Conservation (phyloP, 2,888 invertebrate genomes). For the Teinopalpus imperialis region DNA sequence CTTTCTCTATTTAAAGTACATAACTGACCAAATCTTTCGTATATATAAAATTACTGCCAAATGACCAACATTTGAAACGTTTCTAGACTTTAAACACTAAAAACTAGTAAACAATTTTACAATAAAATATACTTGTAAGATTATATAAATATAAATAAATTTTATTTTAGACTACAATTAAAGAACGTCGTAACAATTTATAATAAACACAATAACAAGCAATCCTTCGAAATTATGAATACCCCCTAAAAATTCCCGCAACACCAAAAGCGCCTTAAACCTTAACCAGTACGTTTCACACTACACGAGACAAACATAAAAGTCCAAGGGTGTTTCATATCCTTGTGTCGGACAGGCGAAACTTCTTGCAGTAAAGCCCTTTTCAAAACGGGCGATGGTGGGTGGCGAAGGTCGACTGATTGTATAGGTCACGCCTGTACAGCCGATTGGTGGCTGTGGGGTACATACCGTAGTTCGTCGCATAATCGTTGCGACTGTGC, state of each 20-base stretch:
- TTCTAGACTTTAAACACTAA: too few species aligned
- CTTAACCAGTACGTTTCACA: conserved; percentile 37
- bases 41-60: too few species aligned
- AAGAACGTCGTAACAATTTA: too few species aligned
- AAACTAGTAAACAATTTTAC: too few species aligned
- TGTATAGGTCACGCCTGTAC: conserved; percentile 64
- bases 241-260: conserved; percentile 22
- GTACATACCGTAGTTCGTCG: conserved; percentile 59
- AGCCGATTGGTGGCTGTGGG: conserved; percentile 47
- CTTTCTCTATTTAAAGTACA: too few species aligned
- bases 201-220: too few species aligned
- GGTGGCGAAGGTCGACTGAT: conserved; percentile 62
- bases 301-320: conserved; percentile 46
- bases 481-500: conserved; percentile 63
- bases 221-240: not conserved
- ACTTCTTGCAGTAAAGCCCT: conserved; percentile 76
- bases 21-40: too few species aligned
- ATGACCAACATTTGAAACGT: too few species aligned
- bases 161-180: too few species aligned
- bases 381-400: conserved; percentile 79
- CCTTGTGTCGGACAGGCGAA: conserved; percentile 70
- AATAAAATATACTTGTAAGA: too few species aligned
- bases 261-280: conserved; percentile 25
- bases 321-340: conserved; percentile 62
- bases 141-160: too few species aligned